Percentiles rank a stretch among this genome's conserved stretches.
These are phyloP conservation scores for Turdus rufiventris DNA, from an alignment of 2,113 vertebrate species.

Conservation along the genomic window DNA sequence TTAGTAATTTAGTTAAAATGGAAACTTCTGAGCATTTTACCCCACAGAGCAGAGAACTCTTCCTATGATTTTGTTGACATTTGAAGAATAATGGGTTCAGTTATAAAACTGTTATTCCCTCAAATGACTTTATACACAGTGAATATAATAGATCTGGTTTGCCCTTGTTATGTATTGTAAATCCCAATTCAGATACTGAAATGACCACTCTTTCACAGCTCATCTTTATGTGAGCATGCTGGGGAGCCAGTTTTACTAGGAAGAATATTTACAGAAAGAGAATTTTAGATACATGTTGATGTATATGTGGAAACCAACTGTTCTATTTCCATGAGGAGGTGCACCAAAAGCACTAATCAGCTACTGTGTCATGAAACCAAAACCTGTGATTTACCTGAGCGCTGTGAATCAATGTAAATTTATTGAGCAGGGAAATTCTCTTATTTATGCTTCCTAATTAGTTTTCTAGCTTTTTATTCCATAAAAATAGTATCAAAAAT, in stretches of 20 bases:
- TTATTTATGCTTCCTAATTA: not conserved
- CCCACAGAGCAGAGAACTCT: not conserved
- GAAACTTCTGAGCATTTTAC: not conserved
- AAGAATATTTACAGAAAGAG: not conserved
- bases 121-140: not conserved
- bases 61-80: not conserved
- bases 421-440: not conserved
- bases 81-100: not conserved
- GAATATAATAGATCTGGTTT: not conserved
- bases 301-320: not conserved
- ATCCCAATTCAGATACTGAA: not conserved
- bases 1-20: not conserved
- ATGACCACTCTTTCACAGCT: not conserved
- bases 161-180: not conserved
- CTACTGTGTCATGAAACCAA: not conserved
- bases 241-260: not conserved
- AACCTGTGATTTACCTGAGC: not conserved
- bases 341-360: not conserved
- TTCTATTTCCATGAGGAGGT: not conserved
- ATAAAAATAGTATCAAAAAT: not conserved
- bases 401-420: not conserved
- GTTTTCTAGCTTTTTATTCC: not conserved
- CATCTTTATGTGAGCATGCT: not conserved
- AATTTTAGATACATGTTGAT: not conserved
- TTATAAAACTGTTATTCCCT: not conserved